These are phyloP conservation scores for Morone saxatilis DNA, from an alignment of 2,113 vertebrate species.

Conservation along the genomic window DNA sequence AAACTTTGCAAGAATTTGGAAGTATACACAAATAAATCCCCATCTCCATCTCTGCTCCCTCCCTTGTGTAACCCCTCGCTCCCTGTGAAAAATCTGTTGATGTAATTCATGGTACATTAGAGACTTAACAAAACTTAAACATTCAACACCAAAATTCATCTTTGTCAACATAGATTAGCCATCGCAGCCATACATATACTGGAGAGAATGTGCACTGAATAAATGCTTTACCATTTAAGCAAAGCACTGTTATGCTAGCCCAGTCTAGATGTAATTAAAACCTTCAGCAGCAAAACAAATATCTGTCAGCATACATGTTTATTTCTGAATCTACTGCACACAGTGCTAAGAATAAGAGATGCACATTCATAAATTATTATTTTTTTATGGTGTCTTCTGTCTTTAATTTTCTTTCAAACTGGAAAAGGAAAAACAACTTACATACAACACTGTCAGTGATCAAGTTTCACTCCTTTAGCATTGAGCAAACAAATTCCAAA, in stretches of 20 bases:
- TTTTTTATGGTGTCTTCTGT: not conserved
- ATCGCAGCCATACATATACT: not conserved
- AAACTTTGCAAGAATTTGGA: not conserved
- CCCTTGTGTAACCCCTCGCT: not conserved
- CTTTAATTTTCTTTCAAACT: not conserved
- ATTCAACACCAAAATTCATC: slow-evolving; percentile 2
- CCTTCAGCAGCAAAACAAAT: not conserved
- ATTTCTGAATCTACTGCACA: not conserved
- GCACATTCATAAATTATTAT: not conserved
- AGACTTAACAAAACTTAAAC: slow-evolving; percentile 23
- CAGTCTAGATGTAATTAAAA: slow-evolving; percentile 4
- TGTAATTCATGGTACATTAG: slow-evolving; percentile 29
- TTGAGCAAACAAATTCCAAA: slow-evolving; percentile 1
- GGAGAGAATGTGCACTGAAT: not conserved
- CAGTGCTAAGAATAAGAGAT: not conserved
- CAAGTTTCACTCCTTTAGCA: not conserved
- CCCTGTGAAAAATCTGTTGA: slow-evolving; percentile 15
- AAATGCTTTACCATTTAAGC: not conserved
- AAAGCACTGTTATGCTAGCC: not conserved
- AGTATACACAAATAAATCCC: slow-evolving; percentile 28
- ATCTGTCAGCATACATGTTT: not conserved
- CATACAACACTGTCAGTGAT: not conserved
- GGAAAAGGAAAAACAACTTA: not conserved
- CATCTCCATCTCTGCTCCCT: not conserved
- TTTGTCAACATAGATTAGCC: slow-evolving; percentile 1